A percentile compares a stretch with the other conserved stretches of the same genome.
These are phyloP conservation scores for Ellobius talpinus DNA, from an alignment of 2,113 vertebrate species.

Conservation along the genomic window DNA sequence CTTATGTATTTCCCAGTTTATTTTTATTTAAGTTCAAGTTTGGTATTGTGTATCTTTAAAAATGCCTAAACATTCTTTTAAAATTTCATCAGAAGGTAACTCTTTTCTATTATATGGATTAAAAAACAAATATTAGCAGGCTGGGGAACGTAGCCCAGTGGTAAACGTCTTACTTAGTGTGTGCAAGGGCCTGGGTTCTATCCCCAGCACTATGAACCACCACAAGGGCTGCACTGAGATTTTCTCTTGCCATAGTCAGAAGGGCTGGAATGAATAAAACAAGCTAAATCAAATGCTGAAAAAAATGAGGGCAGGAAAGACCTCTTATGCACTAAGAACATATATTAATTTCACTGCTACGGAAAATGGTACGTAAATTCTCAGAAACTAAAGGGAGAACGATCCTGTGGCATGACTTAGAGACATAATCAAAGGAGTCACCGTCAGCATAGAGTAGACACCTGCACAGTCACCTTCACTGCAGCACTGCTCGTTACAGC, in stretches of 20 bases:
- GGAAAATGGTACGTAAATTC: background rate
- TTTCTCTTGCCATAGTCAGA: background rate
- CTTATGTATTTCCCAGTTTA: background rate
- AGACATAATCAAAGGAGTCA: background rate
- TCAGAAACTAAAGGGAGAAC: background rate
- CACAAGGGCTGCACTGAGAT: background rate
- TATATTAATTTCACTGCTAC: background rate
- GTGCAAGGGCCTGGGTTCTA: background rate
- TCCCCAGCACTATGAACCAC: background rate
- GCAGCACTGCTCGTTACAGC: background rate
- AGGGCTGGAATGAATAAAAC: background rate
- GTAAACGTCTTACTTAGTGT: background rate
- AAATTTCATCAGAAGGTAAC: constrained; percentile 18
- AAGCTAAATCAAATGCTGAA: background rate
- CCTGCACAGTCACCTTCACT: too few relatives aligned
- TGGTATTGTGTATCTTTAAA: background rate
- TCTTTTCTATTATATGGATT: background rate
- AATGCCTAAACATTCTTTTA: background rate
- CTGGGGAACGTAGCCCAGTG: background rate
- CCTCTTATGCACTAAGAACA: background rate
- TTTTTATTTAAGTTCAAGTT: constrained; percentile 5
- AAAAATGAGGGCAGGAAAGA: background rate
- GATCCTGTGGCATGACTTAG: background rate
- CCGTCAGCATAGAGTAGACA: background rate
- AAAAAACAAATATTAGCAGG: constrained; percentile 18